Percentiles rank a stretch among this genome's conserved stretches.
Conservation (phyloP, 2,113 vertebrate species). For the Glaucidium brasilianum region DNA sequence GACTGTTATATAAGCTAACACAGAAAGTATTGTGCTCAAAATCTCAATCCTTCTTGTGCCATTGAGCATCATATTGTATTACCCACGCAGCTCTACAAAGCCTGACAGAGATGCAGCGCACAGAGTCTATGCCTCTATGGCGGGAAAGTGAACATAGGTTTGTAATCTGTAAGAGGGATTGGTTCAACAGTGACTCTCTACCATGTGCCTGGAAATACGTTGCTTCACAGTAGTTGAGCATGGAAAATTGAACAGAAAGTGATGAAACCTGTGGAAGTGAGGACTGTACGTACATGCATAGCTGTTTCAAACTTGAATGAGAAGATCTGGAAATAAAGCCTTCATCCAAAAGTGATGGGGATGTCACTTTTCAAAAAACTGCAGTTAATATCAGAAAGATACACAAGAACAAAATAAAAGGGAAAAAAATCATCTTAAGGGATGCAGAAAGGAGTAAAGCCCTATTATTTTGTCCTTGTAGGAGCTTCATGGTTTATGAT, state of each 20-base stretch:
- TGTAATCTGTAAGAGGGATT: not conserved
- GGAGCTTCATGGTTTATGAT: not conserved
- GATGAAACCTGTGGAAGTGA: not conserved
- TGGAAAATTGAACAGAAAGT: not conserved
- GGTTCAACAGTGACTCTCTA: not conserved
- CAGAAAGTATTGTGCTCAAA: not conserved
- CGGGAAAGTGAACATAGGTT: not conserved
- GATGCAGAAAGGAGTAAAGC: not conserved
- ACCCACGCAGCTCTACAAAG: not conserved
- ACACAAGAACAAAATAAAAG: not conserved
- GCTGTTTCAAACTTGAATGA: not conserved
- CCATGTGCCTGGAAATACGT: not conserved
- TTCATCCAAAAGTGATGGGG: not conserved
- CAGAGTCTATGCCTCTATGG: not conserved
- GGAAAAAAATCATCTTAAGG: not conserved
- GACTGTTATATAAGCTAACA: not conserved
- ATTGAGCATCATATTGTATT: not conserved
- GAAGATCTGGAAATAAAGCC: not conserved
- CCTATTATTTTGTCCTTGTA: not conserved
- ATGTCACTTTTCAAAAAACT: not conserved
- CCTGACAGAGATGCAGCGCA: not conserved
- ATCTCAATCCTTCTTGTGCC: not conserved
- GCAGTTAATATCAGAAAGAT: not conserved
- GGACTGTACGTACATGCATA: not conserved
- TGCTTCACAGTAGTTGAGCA: not conserved